phyloP scores from a whole-genome alignment of 2,113 vertebrate species.

The Microcebus ravelobensis region DNA sequence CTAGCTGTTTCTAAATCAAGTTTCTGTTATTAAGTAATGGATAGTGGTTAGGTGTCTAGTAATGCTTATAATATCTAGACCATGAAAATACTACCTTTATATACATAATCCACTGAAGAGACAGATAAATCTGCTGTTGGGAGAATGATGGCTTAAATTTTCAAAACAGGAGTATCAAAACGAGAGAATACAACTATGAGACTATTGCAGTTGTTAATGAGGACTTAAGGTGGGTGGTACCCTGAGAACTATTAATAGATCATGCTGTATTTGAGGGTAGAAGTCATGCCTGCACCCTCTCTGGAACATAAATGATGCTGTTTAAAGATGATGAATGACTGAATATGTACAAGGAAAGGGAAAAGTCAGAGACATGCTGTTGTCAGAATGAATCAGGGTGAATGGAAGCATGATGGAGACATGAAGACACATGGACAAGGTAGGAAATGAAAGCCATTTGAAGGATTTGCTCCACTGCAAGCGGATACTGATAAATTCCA shows the following conservation, averaged over 20 bases:
- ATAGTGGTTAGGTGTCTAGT: not conserved
- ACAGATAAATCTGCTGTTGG: not conserved
- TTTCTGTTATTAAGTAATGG: not conserved
- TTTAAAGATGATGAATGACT: not conserved
- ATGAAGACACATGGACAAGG: not conserved
- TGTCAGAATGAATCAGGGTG: not conserved
- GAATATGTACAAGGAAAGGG: not conserved
- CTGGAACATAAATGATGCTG: not conserved
- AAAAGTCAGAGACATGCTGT: not conserved
- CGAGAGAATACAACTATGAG: not conserved
- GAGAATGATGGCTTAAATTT: not conserved
- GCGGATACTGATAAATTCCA: not conserved
- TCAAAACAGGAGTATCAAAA: not conserved
- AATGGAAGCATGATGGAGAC: not conserved
- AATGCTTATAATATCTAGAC: not conserved
- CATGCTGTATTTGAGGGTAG: not conserved
- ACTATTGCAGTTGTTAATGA: not conserved
- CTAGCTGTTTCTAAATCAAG: not conserved
- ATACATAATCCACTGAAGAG: not conserved
- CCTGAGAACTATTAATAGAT: not conserved
- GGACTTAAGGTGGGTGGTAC: not conserved
- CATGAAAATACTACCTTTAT: not conserved
- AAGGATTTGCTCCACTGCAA: not conserved
- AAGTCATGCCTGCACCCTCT: not conserved
- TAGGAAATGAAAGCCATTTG: not conserved